Conservation (phyloP, 2,113 vertebrate species). For the Cyanoliseus patagonus region DNA sequence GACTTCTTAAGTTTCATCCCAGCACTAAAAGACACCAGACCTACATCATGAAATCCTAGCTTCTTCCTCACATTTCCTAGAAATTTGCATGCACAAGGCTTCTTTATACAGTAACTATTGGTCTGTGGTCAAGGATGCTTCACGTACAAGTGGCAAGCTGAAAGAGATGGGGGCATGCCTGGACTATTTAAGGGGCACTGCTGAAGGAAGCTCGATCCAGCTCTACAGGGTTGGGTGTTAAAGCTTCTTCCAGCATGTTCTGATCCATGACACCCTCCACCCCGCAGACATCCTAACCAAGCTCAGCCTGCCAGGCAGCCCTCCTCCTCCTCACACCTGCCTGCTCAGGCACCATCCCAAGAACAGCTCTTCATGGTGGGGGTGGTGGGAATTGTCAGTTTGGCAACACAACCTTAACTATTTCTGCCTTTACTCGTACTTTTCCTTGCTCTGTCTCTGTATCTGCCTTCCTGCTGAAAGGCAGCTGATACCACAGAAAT, state of each 20-base stretch:
- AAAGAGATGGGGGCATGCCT: background rate
- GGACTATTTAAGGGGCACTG: background rate
- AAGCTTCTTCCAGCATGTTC: background rate
- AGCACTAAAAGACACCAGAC: background rate
- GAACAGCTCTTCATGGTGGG: background rate
- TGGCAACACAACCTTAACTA: background rate
- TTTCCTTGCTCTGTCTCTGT: background rate
- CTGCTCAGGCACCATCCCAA: background rate
- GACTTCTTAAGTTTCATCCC: background rate
- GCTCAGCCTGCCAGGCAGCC: background rate
- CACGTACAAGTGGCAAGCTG: rapidly evolving
- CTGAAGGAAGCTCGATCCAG: background rate
- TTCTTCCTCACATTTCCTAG: background rate
- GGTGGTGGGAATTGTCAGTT: background rate
- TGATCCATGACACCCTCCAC: background rate
- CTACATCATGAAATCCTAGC: background rate
- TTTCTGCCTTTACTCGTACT: background rate
- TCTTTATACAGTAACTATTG: background rate
- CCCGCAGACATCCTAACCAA: background rate
- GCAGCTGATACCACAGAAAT: background rate
- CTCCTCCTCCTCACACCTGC: background rate
- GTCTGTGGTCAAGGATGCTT: background rate
- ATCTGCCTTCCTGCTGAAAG: background rate
- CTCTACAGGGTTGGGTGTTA: background rate
- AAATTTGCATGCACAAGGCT: rapidly evolving